Base-by-base conservation (phyloP, 92 coral and sea anemone species). In the Nematostella vectensis region DNA sequence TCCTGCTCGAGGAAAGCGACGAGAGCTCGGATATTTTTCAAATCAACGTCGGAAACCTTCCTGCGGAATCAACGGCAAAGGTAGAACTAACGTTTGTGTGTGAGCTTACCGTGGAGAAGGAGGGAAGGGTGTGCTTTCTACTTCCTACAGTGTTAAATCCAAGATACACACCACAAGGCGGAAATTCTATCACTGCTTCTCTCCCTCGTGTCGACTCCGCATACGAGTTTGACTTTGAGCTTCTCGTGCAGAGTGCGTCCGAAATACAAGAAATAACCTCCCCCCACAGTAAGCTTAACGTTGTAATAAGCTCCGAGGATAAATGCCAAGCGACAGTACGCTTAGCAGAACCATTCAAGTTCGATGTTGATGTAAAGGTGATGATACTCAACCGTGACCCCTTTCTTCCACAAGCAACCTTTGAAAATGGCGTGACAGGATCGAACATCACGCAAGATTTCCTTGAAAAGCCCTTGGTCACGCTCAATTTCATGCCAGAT, bases 221-320 rank as follows among this genome's bases (percentile, higher is more conserved):
- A 31, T 62, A 68, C 36, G 21, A 69, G 1, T 83, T 73, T 49
- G 74, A 79, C 25, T 79, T 83, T 66, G 83, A 74, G 23, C 56
- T 83, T 68, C 65, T 54, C 10, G 85, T 83, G 58, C 83, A 65
- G 61, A 68, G 75, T 20, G 83, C 83, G 16, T 57, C 82, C 30
- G 72, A 59, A 12, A 68, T 83, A 50, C 58, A 53, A 29, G 72
- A 74, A 55, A 77, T 83, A 25, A 74, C 62, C 1, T 83, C 94
- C 2, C 72, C 94, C 47, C 54, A 71, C 27, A 62, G 71, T 62
- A 45, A 43, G 29, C 70, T 83, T 57, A 61, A 12, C 40, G 74
- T 74, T 17, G 70, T 65, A 20, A 68, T 77, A 33, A 48, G 71
- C 56, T 69, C 72, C n/a, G 79, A 63, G 25, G 84, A 71, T 36